These are phyloP conservation scores for Rhamnusium bicolor DNA, from an alignment of 2,888 invertebrate species.

Conservation along the genomic window DNA sequence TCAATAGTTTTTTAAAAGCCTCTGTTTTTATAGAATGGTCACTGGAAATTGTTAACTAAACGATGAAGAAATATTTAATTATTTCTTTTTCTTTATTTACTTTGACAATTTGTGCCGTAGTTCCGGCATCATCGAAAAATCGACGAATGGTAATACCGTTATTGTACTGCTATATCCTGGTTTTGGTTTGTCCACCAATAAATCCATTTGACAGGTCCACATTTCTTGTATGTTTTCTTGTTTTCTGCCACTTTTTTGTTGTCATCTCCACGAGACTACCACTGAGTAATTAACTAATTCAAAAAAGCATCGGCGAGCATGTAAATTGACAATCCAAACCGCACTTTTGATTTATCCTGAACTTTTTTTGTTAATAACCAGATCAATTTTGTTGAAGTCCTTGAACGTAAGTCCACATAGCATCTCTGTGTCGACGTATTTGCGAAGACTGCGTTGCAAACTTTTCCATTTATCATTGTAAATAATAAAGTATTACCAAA, in stretches of 20 bases:
- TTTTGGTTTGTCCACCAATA: background rate
- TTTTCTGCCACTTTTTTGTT: background rate
- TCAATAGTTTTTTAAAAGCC: background rate
- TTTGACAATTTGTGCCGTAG: background rate
- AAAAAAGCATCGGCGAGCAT: background rate
- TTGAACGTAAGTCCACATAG: conserved; percentile 49
- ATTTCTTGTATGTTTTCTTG: background rate
- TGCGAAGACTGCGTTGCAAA: conserved; percentile 35
- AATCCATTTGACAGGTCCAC: background rate
- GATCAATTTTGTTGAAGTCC: conserved; percentile 34
- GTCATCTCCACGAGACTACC: background rate
- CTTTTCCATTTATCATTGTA: conserved; percentile 57
- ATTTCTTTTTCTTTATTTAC: background rate
- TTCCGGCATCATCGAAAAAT: background rate
- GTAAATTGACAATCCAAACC: conserved; percentile 39
- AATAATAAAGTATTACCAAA: conserved; percentile 27
- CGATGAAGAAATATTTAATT: background rate
- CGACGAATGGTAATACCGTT: conserved; percentile 3
- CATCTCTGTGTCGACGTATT: conserved; percentile 52
- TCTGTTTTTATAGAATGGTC: too few relatives aligned
- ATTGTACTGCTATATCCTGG: background rate
- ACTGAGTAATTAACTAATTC: background rate
- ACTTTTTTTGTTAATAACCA: too few relatives aligned
- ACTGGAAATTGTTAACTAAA: conserved; percentile 1
- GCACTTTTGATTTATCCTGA: background rate